Conservation (phyloP, 1,140 invertebrate genomes). For the Lepidurus packardi region DNA sequence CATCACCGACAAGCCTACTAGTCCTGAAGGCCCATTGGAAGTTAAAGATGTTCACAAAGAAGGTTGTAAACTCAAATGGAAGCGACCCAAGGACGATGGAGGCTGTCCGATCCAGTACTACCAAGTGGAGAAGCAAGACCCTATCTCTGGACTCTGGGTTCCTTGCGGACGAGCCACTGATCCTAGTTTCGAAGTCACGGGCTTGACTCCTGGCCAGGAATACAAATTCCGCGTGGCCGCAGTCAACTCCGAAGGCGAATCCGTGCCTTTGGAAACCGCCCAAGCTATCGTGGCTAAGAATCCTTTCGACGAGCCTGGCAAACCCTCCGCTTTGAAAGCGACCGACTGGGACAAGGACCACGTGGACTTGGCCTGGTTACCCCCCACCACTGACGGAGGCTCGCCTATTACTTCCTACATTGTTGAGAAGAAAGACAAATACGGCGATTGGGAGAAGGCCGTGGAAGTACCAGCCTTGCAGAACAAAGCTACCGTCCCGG, state of each 20-base stretch:
- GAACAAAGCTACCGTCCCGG: conserved; percentile 76
- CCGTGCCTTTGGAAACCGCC: conserved; percentile 81
- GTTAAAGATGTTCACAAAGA: conserved; percentile 86
- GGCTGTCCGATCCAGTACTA: conserved; percentile 85
- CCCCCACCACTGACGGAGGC: conserved; percentile 74
- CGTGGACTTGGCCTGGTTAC: conserved; percentile 80
- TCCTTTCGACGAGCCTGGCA: conserved; percentile 91
- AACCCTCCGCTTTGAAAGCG: conserved; percentile 81
- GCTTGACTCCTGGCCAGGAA: conserved; percentile 81
- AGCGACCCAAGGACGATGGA: conserved; percentile 81
- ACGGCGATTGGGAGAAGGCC: conserved; percentile 89
- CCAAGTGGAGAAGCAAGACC: conserved; percentile 88
- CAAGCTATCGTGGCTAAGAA: conserved; percentile 88
- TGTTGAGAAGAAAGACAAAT: conserved; percentile 89
- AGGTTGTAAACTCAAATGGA: conserved; percentile 91
- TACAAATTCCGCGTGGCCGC: conserved; percentile 93
- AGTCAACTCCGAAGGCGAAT: conserved; percentile 93
- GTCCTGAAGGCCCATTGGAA: conserved; percentile 83
- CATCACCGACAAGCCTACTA: conserved; percentile 81
- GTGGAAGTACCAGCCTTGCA: conserved; percentile 70
- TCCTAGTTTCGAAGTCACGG: conserved; percentile 73
- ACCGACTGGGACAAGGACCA: conserved; percentile 95
- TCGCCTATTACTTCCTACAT: conserved; percentile 80
- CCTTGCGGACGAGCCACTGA: conserved; percentile 77
- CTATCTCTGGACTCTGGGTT: conserved; percentile 89